A percentile compares a stretch with the other conserved stretches of the same genome.
Evolutionary conservation across 2,888 invertebrate genomes (phyloP).

Genomic region (Galerucella calmariensis): DNA sequence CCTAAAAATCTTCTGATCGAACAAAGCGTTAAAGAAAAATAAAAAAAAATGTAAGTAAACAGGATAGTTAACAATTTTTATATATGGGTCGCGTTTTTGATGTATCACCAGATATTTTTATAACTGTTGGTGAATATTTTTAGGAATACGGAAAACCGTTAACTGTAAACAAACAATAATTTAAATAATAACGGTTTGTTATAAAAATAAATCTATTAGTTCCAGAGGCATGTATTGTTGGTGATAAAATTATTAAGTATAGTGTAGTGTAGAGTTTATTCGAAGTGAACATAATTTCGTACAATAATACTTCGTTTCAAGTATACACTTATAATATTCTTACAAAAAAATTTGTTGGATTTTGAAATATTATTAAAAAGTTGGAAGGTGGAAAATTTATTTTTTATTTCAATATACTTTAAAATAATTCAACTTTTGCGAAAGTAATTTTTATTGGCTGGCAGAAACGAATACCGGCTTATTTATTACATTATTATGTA

Average conservation of each 20-base stretch:
- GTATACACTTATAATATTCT: neutral
- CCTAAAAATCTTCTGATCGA: neutral
- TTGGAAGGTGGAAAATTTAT: too few species aligned
- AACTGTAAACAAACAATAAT: conserved; percentile 1
- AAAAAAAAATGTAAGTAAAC: neutral
- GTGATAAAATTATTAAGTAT: neutral
- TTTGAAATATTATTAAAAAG: too few species aligned
- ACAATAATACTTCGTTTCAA: neutral
- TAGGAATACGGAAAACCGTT: conserved; percentile 2
- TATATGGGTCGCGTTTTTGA: neutral
- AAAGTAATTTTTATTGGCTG: too few species aligned
- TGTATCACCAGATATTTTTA: neutral
- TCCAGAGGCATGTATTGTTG: neutral
- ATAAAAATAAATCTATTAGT: neutral
- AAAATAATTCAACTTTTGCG: too few species aligned
- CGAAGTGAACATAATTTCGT: neutral
- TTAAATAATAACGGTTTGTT: conserved; percentile 3
- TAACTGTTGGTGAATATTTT: neutral
- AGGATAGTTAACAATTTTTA: neutral
- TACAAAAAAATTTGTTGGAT: too few species aligned
- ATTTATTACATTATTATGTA: too few species aligned
- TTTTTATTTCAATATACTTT: too few species aligned
- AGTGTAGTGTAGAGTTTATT: neutral
- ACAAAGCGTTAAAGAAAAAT: neutral
- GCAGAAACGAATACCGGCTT: too few species aligned